Conservation (phyloP, 2,888 invertebrate species). For the Girardia tigrina region DNA sequence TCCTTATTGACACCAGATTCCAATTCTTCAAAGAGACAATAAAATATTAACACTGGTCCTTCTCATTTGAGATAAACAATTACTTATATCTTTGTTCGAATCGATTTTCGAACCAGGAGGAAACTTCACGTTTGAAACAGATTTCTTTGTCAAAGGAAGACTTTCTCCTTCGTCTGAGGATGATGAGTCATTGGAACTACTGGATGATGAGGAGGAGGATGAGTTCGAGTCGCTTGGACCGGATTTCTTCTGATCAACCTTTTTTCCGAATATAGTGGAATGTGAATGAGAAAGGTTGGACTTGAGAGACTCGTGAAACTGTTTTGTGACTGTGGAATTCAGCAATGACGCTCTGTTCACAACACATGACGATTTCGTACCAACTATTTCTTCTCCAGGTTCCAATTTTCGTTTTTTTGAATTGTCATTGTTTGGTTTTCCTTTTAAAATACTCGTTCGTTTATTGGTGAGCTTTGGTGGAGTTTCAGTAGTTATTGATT, state of each 20-base stretch:
- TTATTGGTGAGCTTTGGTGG: not conserved
- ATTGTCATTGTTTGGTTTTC: not conserved
- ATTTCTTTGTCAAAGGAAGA: not conserved
- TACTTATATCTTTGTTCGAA: not conserved
- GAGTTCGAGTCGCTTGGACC: not conserved
- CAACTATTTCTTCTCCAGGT: not conserved
- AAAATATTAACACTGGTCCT: too few relatives aligned
- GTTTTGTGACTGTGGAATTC: not conserved
- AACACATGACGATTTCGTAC: not conserved
- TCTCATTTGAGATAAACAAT: too few relatives aligned
- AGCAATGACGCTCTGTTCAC: not conserved
- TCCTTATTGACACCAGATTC: not conserved
- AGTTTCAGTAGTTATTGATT: not conserved
- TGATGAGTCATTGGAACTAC: constrained; percentile 2
- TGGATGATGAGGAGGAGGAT: not conserved
- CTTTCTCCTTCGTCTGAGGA: not conserved
- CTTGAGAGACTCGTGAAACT: not conserved
- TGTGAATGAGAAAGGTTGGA: not conserved
- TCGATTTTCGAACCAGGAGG: not conserved
- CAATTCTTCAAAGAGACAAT: too few relatives aligned
- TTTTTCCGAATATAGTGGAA: not conserved
- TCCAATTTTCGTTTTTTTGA: constrained; percentile 1
- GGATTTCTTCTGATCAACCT: not conserved
- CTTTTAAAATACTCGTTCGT: not conserved
- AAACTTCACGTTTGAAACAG: not conserved